Base-by-base conservation (phyloP, 2,113 vertebrate species). In the Tringa solitaria region DNA sequence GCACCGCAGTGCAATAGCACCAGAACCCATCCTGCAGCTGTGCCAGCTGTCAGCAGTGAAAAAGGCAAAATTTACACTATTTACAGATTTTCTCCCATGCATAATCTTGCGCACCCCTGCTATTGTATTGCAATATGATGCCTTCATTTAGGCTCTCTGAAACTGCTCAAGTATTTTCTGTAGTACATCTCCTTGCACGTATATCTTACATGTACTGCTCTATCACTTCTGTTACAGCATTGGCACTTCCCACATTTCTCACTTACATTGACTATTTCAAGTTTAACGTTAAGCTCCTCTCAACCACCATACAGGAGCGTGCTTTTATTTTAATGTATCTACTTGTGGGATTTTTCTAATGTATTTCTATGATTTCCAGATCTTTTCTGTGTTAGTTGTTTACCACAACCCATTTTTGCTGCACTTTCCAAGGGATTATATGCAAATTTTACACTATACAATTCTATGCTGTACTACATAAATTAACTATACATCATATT, bases 21-120 rank as follows among this genome's bases (percentile, higher is more conserved):
- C 12, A 85, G 80, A 60, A 15, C 54, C 16, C 2, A 5, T 67
- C 60, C 60, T n/a, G 59, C 59, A 77, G 68, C 28, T 3, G 1
- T 51, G 63, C 39, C 83, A 72, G 41, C 43, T 91, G 80, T 10
- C 56, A 74, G 22, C 50, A 20, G 39, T 1, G 6, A 10, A 43
- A 72, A 72, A 54, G 51, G 30, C 60, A 32, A 17, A 39, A 15
- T 45, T 57, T 75, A 27, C 21, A 17, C 22, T 8, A 53, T 12
- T 60, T 26, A 23, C 33, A 37, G 18, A 20, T 67, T n/a, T 85
- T 6, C 57, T 68, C 16, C 56, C 18, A 2, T 23, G 23, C 26
- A 37, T 51, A 3, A 37, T 32, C 60, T 78, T 0, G 0, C 53
- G 35, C 20, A 46, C 50, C 28, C 37, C 41, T 72, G n/a, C 15